Base-by-base conservation (phyloP, 2,797 vertebrate genomes). In the Pelochelys cantorii region DNA sequence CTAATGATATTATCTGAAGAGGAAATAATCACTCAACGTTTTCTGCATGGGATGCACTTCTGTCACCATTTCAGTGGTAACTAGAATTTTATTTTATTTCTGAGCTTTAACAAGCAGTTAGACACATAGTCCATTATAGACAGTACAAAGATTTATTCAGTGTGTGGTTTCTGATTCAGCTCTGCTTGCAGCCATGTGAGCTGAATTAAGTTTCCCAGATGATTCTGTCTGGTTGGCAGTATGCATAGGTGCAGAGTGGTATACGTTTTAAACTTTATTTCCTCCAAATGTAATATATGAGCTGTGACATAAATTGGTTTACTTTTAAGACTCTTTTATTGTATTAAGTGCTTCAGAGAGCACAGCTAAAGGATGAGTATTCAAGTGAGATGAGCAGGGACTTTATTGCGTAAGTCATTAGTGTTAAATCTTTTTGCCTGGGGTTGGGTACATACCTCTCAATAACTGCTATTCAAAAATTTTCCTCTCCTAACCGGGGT, bases 21-120 rank as follows among this genome's bases (percentile, higher is more conserved):
- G 52, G 87, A 96, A 97, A 62, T 37, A 42, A 95, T 95, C 93
- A 75, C 89, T 95, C 96, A 86, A 53, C 10, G 89, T 89, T 89
- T 92, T 91, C 93, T 92, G 83, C 80, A 7, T 15, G 79, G 83
- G 18, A 60, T 88, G 78, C 68, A 59, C 88, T 95, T 86, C 88
- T 93, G 94, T 85, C 92, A 95, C 82, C 79, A 83, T 22, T 95
- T 85, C 57, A 54, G 6, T 42, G 93, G 78, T 94, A 96, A 96
- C 95, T 96, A 93, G 87, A 77, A 95, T 93, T 86, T 91, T 55
- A 75, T 29, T 86, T 79, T 42, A 88, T 95, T 93, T 95, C 89
- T 88, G 85, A 91, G 85, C 84, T 86, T 84, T 84, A 93, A 89
- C 48, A 75, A 93, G 93, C 80, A 55, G 56, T 95, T 86, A 83